Percentiles rank a stretch among this genome's conserved stretches.
Conservation (phyloP, 2,797 vertebrate species). For the Lepidocolaptes lacrymiger region DNA sequence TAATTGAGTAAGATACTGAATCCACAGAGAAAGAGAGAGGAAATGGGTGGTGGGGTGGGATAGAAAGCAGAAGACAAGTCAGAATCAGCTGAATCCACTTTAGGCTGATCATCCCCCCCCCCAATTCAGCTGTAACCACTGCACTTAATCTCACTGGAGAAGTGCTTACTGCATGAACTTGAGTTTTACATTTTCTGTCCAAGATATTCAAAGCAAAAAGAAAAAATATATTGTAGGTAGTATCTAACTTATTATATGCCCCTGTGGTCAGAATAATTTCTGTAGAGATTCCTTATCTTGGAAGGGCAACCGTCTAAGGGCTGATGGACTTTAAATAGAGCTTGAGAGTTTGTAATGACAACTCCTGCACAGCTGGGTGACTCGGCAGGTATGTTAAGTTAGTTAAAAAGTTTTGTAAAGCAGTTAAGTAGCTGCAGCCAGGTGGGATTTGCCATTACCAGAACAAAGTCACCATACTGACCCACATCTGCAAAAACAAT, state of each 20-base stretch:
- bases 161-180: neutral
- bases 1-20: neutral
- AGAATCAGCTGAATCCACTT: neutral
- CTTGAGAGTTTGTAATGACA: neutral
- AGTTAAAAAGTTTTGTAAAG: neutral
- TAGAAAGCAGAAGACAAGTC: neutral
- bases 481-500: neutral
- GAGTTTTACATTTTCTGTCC: neutral
- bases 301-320: neutral
- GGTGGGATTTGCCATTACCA: neutral
- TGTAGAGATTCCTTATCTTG: neutral
- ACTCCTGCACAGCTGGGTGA: neutral
- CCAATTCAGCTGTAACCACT: neutral
- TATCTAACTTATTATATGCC: neutral
- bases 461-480: neutral
- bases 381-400: neutral
- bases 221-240: neutral
- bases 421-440: neutral
- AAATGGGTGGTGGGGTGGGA: neutral
- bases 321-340: neutral
- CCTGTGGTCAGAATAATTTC: neutral
- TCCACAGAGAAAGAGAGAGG: fast-evolving
- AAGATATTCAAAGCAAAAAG: neutral
- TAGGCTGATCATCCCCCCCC: neutral
- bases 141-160: neutral